Base-by-base conservation (phyloP, 1,140 invertebrate genomes). In the Hycleus cichorii region DNA sequence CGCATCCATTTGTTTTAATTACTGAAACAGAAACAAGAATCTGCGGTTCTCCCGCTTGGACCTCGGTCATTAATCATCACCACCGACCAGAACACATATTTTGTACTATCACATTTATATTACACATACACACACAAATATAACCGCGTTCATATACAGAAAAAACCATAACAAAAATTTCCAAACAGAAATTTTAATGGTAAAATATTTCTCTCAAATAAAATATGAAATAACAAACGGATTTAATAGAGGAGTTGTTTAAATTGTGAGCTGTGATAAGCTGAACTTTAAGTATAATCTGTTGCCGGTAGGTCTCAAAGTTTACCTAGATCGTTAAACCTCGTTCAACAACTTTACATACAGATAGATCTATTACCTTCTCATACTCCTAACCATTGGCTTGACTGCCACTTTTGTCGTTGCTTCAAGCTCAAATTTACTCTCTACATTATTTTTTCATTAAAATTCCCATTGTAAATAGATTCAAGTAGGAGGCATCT, bases 11-110 rank as follows among this genome's bases (percentile, higher is more conserved):
- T 63, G 58, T 63, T 63, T 63, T 63, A 63, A 63, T 63, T 63
- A 63, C 61, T 55, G 59, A 63, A 63, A 63, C 61, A 63, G 61
- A 59, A 63, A 63, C 61, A 63, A 59, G 61, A 63, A 63, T 63
- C 61, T 63, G 61, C 55, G 61, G 61, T 59, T 50, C 59, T 56
- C 50, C 58, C 59, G 43, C n/a, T 40, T 24, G 42, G 47, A 56
- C 59, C 48, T 45, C 40, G 12, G 44, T 39, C 48, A 60, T 60
- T 60, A 49, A 60, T 60, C 59, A 60, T 60, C 32, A 5, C 32
- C 7, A 32, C 32, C 32, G 32, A 32, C 32, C 32, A 32, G 32
- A 32, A 32, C 32, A 32, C 32, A 32, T 32, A 32, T 32, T 32
- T 32, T 32, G 4, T 32, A 32, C 32, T 32, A 32, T 32, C 32